Conservation (phyloP, 2,888 invertebrate genomes). For the Ecdyonurus torrentis region DNA sequence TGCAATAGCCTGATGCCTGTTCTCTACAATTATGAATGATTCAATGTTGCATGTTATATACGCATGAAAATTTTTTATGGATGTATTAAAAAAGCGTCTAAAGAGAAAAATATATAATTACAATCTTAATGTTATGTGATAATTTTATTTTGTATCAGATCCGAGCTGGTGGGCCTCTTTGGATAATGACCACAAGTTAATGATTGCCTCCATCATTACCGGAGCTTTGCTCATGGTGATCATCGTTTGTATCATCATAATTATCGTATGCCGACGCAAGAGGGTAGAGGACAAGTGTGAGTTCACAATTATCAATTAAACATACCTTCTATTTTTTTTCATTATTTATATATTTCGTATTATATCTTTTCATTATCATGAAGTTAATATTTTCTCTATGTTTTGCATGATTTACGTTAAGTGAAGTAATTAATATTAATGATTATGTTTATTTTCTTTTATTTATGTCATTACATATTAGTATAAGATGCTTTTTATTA, state of each 20-base stretch:
- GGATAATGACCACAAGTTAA: slow-evolving; percentile 60
- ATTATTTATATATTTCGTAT: background rate
- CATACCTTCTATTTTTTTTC: too few species aligned
- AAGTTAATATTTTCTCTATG: background rate
- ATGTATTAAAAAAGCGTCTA: too few species aligned
- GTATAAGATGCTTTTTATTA: background rate
- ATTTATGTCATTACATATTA: too few species aligned
- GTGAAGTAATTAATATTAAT: too few species aligned
- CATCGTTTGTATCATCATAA: slow-evolving; percentile 67
- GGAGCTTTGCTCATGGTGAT: slow-evolving; percentile 52
- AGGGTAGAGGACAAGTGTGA: slow-evolving; percentile 69
- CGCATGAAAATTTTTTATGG: too few species aligned
- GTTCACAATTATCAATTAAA: slow-evolving; percentile 25
- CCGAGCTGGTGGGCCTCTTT: slow-evolving; percentile 60
- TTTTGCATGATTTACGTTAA: too few species aligned
- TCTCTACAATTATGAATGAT: too few species aligned
- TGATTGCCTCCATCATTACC: slow-evolving; percentile 51
- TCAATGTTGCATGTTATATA: too few species aligned
- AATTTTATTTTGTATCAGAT: slow-evolving; percentile 39
- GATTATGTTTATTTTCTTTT: too few species aligned
- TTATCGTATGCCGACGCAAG: slow-evolving; percentile 70
- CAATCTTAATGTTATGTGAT: background rate
- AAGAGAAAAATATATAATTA: too few species aligned
- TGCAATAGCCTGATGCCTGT: too few species aligned
- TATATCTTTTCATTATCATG: background rate